Base-by-base conservation (phyloP, 1,140 invertebrate genomes). In the Pogonomyrmex californicus region DNA sequence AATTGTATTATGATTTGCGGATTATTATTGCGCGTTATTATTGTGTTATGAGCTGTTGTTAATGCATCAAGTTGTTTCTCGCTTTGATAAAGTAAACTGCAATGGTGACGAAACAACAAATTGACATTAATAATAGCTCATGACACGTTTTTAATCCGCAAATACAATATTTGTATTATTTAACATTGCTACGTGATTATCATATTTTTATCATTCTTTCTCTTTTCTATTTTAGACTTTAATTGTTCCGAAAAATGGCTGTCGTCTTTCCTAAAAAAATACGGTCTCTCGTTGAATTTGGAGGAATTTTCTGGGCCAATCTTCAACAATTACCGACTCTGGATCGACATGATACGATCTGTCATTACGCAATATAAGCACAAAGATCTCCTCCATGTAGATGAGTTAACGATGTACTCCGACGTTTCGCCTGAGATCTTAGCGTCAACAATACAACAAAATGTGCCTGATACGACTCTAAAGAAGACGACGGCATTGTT, bases 191-290 rank as follows among this genome's bases (percentile, higher is more conserved):
- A 33, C n/a, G 41, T 60, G 62, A 75, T 36, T 36, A 23, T 38
- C 9, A 33, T 7, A 9, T 49, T 14, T 7, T 81, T 4, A 23
- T 7, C 85, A 77, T 51, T 82, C 14, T 44, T 49, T 23, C 23
- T 1, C 23, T 17, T 14, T 66, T 62, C 9, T 17, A 12, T 62
- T 85, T 51, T 63, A 94, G 93, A 62, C 30, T 94, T 94, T 58
- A 94, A 94, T 47, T 92, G 91, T 71, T 92, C 92, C 2, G 88
- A 92, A 9, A 38, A 66, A 2, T 95, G 93, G 93, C 73, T 94
- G 2, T 93, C 88, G 0, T 73, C 56, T 4, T 94, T 95, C 58
- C 62, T 95, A 2, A 94, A 92, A 65, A 90, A 70, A 0, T 62
- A 93, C 36, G 90, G 91, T 3, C 93, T 95, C 51, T 91, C 89